These are phyloP conservation scores for Enteromius mattozi DNA, from an alignment of 2,797 vertebrate species.

Conservation along the genomic window DNA sequence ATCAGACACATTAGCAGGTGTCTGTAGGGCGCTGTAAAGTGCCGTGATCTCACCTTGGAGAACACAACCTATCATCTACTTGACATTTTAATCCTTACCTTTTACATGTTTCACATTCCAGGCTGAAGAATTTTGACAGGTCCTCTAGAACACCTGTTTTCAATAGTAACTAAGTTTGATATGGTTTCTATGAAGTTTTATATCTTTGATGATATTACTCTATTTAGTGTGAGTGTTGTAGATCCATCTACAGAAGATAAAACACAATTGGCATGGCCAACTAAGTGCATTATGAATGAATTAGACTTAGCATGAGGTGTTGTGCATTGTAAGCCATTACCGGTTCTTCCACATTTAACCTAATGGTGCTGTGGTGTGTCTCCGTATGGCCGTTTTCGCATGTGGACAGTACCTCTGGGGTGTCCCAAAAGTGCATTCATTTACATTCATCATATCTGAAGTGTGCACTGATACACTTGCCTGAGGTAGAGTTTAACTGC, in stretches of 20 bases:
- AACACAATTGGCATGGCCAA: constrained; percentile 2
- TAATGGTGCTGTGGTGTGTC: background rate
- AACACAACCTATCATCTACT: constrained; percentile 25
- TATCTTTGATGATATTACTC: background rate
- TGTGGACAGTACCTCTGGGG: constrained; percentile 13
- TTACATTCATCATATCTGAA: constrained; percentile 23
- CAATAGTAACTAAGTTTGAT: background rate
- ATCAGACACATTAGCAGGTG: constrained; percentile 21
- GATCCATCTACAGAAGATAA: constrained; percentile 6
- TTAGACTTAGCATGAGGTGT: constrained; percentile 66
- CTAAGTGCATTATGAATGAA: constrained; percentile 1
- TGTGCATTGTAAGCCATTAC: constrained; percentile 69
- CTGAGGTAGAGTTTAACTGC: background rate
- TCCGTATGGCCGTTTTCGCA: constrained; percentile 14
- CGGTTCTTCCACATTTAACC: constrained; percentile 33
- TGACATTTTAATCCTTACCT: constrained; percentile 15
- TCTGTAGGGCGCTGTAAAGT: constrained; percentile 5
- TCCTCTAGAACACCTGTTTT: background rate
- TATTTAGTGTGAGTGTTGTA: constrained; percentile 8
- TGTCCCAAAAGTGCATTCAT: constrained; percentile 16
- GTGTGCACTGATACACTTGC: background rate
- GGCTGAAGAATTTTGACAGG: background rate
- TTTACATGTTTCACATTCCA: constrained; percentile 21
- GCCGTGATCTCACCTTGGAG: constrained; percentile 3
- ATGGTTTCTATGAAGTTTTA: background rate